phyloP scores from a whole-genome alignment of 2,113 vertebrate species.

The Dipodomys stephensi region DNA sequence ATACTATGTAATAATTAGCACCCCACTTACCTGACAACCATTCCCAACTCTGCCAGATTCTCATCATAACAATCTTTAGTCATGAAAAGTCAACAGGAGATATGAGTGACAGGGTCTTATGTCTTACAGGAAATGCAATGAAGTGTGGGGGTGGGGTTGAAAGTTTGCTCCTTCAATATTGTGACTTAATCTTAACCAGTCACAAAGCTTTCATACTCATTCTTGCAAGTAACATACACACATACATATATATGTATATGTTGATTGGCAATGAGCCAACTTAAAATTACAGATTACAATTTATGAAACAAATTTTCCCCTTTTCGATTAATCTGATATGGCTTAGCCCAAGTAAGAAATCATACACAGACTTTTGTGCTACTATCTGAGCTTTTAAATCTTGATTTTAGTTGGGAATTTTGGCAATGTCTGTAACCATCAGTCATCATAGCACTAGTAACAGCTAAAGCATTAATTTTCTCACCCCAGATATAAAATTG shows the following conservation, averaged over 20 bases:
- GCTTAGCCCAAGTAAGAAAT: slow-evolving; percentile 12
- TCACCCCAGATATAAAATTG: background rate
- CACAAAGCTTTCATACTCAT: slow-evolving; percentile 28
- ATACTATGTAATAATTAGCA: background rate
- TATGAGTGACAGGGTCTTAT: background rate
- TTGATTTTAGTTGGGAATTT: slow-evolving; percentile 2
- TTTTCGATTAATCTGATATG: background rate
- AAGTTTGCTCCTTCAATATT: background rate
- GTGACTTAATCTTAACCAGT: background rate
- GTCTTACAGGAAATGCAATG: background rate
- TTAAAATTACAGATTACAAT: background rate
- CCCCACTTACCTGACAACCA: background rate
- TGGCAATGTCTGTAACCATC: background rate
- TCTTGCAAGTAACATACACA: slow-evolving; percentile 11
- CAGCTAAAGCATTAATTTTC: background rate
- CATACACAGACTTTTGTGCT: slow-evolving; percentile 1
- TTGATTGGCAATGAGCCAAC: background rate
- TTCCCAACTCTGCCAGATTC: background rate
- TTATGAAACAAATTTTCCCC: background rate
- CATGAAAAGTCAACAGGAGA: background rate
- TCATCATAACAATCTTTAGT: background rate
- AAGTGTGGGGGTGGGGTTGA: too few species aligned
- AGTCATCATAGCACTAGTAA: background rate
- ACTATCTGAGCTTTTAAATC: background rate
- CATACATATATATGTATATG: too few species aligned